These are phyloP conservation scores for Myodes glareolus DNA, from an alignment of 2,113 vertebrate species.

Conservation along the genomic window DNA sequence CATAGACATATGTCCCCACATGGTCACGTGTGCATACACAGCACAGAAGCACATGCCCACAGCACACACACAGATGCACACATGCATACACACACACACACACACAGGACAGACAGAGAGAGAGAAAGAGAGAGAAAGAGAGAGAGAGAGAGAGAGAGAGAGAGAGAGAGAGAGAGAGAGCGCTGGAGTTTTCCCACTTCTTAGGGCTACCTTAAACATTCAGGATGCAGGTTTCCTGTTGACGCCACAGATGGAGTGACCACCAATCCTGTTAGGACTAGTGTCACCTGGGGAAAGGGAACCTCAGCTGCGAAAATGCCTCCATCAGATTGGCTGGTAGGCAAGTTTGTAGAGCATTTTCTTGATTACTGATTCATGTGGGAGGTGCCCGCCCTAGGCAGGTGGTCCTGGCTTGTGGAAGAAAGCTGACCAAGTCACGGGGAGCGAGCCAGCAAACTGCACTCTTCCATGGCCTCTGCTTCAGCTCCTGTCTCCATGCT, in stretches of 20 bases:
- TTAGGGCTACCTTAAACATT: not conserved
- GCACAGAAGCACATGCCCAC: fast-evolving
- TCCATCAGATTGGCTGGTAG: not conserved
- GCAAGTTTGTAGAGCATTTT: not conserved
- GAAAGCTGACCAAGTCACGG: not conserved
- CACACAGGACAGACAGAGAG: not conserved
- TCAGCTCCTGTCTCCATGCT: not conserved
- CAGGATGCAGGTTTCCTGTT: not conserved
- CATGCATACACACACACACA: no score
- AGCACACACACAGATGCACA: no score
- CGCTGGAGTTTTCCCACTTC: not conserved
- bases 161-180: not conserved
- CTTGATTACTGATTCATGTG: not conserved
- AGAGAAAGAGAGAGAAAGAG: not conserved
- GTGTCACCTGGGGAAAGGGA: not conserved
- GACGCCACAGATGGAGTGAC: not conserved
- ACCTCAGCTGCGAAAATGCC: not conserved
- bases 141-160: not conserved
- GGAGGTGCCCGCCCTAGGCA: not conserved
- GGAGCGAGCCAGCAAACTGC: not conserved
- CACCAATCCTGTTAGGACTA: not conserved
- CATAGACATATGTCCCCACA: not conserved
- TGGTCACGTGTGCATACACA: not conserved
- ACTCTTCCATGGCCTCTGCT: not conserved
- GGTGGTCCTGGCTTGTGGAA: not conserved